Conservation (phyloP, 2,113 vertebrate genomes). For the Lepidothrix coronata region DNA sequence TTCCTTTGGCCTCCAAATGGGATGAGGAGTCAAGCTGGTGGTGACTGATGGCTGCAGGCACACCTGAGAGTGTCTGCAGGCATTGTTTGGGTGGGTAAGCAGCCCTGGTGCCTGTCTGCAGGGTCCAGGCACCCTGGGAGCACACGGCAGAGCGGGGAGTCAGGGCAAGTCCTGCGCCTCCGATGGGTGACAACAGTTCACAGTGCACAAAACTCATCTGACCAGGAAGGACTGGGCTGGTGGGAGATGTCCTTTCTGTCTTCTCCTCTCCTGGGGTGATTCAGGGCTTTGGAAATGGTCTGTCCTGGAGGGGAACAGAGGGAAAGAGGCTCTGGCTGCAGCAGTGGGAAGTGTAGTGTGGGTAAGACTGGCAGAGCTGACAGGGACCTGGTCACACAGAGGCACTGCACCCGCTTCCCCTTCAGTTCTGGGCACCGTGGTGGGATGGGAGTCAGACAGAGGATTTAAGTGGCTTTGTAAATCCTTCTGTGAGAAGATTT, state of each 20-base stretch:
- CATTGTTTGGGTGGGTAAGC: rapidly evolving
- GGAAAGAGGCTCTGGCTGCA: neutral
- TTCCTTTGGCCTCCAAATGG: neutral
- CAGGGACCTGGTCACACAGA: neutral
- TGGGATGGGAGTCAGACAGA: neutral
- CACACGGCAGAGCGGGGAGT: rapidly evolving
- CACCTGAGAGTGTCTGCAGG: neutral
- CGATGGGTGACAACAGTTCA: rapidly evolving
- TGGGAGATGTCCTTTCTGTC: neutral
- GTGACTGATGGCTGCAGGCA: neutral
- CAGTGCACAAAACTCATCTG: rapidly evolving
- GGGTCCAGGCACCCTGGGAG: rapidly evolving
- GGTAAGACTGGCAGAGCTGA: neutral
- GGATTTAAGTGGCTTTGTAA: neutral
- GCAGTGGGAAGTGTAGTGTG: neutral
- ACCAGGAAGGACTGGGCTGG: neutral
- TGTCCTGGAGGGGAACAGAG: neutral
- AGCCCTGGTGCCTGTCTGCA: rapidly evolving
- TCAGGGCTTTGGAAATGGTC: neutral
- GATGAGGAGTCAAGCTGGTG: neutral
- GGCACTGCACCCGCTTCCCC: neutral
- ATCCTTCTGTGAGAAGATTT: neutral
- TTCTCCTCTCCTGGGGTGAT: neutral
- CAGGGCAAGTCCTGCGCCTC: neutral
- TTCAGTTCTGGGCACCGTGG: rapidly evolving